A percentile compares a stretch with the other conserved stretches of the same genome.
Evolutionary conservation across 2,797 vertebrate genomes (phyloP).

Genomic region (Margarornis squamiger): DNA sequence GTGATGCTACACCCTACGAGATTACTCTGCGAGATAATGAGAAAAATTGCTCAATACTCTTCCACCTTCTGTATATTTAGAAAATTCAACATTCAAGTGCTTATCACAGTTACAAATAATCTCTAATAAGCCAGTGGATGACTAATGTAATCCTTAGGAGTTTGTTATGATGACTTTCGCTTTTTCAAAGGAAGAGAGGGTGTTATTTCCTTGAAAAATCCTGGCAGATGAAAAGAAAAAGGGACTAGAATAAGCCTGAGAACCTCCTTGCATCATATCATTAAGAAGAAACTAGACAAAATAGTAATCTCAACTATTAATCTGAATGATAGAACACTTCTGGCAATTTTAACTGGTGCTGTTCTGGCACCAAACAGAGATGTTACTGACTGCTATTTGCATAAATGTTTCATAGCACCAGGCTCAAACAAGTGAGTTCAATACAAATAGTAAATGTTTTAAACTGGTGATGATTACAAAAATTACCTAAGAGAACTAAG

Average conservation of each 20-base stretch:
- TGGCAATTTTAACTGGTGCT: background rate
- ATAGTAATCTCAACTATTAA: background rate
- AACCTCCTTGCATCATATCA: background rate
- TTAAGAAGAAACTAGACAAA: background rate
- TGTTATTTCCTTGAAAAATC: background rate
- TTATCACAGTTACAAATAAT: constrained; percentile 16
- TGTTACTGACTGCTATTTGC: background rate
- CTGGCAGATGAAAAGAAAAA: background rate
- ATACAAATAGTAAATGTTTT: background rate
- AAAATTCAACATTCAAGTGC: constrained; percentile 35
- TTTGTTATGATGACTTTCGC: background rate
- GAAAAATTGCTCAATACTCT: constrained; percentile 1
- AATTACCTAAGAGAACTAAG: background rate
- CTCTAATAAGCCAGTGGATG: background rate
- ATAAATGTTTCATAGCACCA: background rate
- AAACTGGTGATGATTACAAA: background rate
- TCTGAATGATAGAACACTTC: background rate
- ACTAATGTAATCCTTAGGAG: background rate
- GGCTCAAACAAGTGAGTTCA: background rate
- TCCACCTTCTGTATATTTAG: constrained; percentile 1
- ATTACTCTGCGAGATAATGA: background rate
- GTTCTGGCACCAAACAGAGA: background rate
- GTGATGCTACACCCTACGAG: constrained; percentile 4
- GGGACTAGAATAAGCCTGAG: background rate
- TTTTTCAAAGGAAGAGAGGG: background rate